phyloP scores from a whole-genome alignment of 1,140 invertebrate species.

The Cydia fagiglandana region DNA sequence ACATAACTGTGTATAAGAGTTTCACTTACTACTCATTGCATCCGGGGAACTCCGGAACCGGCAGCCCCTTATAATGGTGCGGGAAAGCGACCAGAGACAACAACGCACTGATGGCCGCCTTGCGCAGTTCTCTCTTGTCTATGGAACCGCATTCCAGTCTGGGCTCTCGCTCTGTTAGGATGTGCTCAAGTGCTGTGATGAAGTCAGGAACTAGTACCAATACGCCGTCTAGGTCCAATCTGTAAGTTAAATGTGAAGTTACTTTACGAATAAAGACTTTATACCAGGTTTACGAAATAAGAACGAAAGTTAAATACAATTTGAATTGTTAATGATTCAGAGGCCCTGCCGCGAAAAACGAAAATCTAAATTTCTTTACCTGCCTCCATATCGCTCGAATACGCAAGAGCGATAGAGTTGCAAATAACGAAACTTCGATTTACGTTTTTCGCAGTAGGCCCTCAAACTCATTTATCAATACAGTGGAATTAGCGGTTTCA shows the following conservation, averaged over 20 bases:
- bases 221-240: slow-evolving; percentile 95
- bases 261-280: slow-evolving; percentile 67
- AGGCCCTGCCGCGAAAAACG: too few species aligned
- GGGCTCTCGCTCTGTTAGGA: slow-evolving; percentile 88
- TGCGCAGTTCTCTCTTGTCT: slow-evolving; percentile 89
- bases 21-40: slow-evolving; percentile 71
- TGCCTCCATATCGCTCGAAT: too few species aligned
- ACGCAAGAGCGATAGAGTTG: too few species aligned
- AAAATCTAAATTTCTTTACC: too few species aligned
- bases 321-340: too few species aligned
- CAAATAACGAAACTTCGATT: too few species aligned
- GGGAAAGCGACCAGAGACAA: slow-evolving; percentile 94
- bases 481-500: too few species aligned
- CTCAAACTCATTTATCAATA: too few species aligned
- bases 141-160: slow-evolving; percentile 83
- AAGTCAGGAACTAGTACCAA: slow-evolving; percentile 94
- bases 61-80: slow-evolving; percentile 92
- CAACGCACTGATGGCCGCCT: slow-evolving; percentile 93
- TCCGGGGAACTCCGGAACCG: slow-evolving; percentile 86
- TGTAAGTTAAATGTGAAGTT: slow-evolving; percentile 80
- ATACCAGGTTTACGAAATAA: too few species aligned
- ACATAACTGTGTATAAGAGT: not conserved
- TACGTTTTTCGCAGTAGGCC: too few species aligned
- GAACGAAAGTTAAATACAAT: too few species aligned
- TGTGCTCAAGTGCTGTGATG: slow-evolving; percentile 92